Base-by-base conservation (phyloP, 2,113 vertebrate genomes). In the Notarius quadriscutis region DNA sequence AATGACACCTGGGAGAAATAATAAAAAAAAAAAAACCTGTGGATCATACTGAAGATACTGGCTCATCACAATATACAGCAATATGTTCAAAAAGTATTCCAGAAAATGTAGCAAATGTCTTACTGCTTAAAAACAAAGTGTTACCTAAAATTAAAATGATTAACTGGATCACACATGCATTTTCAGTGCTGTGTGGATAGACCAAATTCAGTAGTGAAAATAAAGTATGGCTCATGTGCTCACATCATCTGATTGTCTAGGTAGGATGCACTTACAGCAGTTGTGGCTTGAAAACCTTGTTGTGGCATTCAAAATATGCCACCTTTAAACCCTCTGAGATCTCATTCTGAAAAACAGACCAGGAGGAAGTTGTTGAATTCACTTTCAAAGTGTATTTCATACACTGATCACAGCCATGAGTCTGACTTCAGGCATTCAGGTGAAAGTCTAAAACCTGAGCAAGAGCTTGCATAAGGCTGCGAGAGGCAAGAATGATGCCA, bases 261-360 rank as follows among this genome's bases (percentile, higher is more conserved):
- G 53, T 60, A 34, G 7, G 77, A 55, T 58, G 25, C 4, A 41
- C 4, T 55, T 48, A 48, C 51, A 58, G 30, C 12, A n/a, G 27
- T 25, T 84, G 65, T 12, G 17, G 82, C 50, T 84, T 84, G 27
- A 27, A 30, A 30, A 67, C 18, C 0, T 53, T 72, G 53, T 27
- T 57, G n/a, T 57, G 17, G 51, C 18, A 81, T 81, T 71, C 17
- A 58, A 12, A 57, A 72, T 84, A 11, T 34, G 22, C 69, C 12
- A 41, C 7, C 11, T 15, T 20, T 41, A 41, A 71, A 55, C 50
- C 15, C 8, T n/a, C 4, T 30, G 4, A 30, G 8, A 41, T n/a
- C 67, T 58, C 27, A 58, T 84, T 84, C 50, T 69, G n/a, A 84
- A 81, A 55, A 79, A 78, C 14, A 79, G 12, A 53, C 17, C 17